phyloP scores from a whole-genome alignment of 2,113 vertebrate species.

The Hydrochoerus hydrochaeris region DNA sequence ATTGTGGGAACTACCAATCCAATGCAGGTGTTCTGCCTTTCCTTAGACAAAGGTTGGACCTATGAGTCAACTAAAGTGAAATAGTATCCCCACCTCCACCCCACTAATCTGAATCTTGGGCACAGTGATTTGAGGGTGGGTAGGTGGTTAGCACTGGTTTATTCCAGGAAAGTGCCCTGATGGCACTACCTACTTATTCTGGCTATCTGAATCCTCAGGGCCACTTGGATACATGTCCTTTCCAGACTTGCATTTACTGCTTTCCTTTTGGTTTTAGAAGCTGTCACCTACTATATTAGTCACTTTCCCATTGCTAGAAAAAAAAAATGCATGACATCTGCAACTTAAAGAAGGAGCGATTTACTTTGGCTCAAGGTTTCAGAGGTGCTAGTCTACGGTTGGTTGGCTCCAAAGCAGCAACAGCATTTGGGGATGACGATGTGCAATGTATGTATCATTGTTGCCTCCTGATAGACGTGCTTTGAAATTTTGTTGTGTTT shows the following conservation, averaged over 20 bases:
- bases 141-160: background rate
- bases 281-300: background rate
- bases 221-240: background rate
- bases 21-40: background rate
- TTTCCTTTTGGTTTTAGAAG: slow-evolving; percentile 24
- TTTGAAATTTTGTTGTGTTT: no score
- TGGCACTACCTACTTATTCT: background rate
- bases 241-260: background rate
- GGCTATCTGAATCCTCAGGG: background rate
- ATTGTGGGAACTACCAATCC: background rate
- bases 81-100: background rate
- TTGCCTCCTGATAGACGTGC: no score
- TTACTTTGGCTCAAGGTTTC: background rate
- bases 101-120: slow-evolving; percentile 9
- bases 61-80: background rate
- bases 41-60: background rate
- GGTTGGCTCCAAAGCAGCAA: background rate
- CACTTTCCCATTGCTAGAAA: background rate
- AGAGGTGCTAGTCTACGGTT: background rate
- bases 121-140: background rate
- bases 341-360: background rate
- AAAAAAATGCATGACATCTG: background rate
- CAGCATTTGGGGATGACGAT: background rate
- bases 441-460: no score
- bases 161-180: background rate